phyloP scores from a whole-genome alignment of 2,113 vertebrate species.

The Jacana jacana region DNA sequence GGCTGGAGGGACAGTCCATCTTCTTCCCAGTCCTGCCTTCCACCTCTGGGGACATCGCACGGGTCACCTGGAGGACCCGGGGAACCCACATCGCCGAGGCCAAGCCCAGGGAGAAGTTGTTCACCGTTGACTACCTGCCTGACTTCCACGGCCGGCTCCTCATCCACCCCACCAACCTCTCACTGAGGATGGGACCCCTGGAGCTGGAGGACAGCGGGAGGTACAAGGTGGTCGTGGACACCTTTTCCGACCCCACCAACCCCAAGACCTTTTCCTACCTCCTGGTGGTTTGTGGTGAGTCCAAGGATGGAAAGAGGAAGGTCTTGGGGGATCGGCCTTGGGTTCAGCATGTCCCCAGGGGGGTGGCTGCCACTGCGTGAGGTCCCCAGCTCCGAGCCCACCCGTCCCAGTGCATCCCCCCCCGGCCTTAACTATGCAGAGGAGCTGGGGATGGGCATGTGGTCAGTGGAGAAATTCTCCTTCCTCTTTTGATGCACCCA shows the following conservation, averaged over 20 bases:
- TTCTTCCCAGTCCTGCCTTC: neutral
- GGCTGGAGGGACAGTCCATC: neutral
- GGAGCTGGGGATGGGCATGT: rapidly evolving
- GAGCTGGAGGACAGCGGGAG: neutral
- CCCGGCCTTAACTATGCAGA: rapidly evolving
- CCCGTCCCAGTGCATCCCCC: rapidly evolving
- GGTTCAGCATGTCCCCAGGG: neutral
- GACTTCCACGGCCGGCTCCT: rapidly evolving
- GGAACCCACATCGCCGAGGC: neutral
- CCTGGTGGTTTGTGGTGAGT: neutral
- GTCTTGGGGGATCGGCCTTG: rapidly evolving
- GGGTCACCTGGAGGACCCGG: neutral
- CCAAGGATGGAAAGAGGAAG: neutral
- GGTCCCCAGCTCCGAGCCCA: neutral
- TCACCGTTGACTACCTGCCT: neutral
- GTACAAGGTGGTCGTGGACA: neutral
- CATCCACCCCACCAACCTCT: neutral
- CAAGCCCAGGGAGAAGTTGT: neutral
- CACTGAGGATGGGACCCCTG: neutral
- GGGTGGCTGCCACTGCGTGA: neutral
- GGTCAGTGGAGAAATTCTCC: no score
- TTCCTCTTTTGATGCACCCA: neutral
- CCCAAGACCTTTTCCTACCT: neutral
- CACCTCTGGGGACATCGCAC: rapidly evolving
- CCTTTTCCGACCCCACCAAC: neutral